Conservation (phyloP, 2,888 invertebrate genomes). For the Synanthedon andrenaeformis region DNA sequence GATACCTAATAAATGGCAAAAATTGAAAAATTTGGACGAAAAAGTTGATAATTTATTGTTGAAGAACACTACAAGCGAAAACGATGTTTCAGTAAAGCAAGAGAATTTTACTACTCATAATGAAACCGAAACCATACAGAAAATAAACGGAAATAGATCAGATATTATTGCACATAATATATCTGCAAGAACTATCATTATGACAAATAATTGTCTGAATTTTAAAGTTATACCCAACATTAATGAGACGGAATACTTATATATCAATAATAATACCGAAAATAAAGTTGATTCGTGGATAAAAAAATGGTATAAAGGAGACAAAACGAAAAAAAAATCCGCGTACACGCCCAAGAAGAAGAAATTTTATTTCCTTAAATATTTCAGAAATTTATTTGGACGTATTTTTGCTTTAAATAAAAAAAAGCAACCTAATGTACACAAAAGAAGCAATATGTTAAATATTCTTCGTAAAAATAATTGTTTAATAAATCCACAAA, state of each 20-base stretch:
- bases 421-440: slow-evolving; percentile 9
- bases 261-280: background rate
- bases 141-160: no score
- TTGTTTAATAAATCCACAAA: slow-evolving; percentile 22
- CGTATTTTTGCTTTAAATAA: slow-evolving; percentile 22
- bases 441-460: slow-evolving; percentile 17
- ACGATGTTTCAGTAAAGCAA: no score
- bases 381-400: slow-evolving; percentile 34
- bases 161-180: no score
- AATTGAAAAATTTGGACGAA: no score
- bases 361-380: slow-evolving; percentile 13
- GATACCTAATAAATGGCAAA: no score
- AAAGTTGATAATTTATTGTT: no score
- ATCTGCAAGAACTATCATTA: no score
- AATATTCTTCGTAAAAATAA: slow-evolving; percentile 32
- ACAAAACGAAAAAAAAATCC: background rate
- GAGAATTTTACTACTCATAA: no score
- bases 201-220: no score
- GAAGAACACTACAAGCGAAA: no score
- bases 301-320: background rate
- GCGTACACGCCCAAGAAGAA: background rate
- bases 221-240: background rate
- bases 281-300: background rate
- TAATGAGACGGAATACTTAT: background rate
- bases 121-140: no score